Evolutionary conservation across 2,113 vertebrate species (phyloP), one percentile per base, ranked within the genome.

Genomic region (Heterotilapia buettikoferi): DNA sequence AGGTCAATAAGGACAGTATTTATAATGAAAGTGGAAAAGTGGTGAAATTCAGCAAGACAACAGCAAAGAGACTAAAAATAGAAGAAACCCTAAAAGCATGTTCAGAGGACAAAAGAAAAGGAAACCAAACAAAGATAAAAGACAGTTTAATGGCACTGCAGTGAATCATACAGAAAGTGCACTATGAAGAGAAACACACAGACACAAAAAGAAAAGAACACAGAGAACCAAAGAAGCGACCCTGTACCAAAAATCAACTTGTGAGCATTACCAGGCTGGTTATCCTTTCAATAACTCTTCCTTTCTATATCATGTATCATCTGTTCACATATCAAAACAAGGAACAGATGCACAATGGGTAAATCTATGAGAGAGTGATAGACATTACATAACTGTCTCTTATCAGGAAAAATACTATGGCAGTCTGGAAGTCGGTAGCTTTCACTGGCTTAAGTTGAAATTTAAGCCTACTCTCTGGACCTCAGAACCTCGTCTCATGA

Each of bases 101-200:
- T 93, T 91, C 31, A 89, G 88, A 89, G 26, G 83, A 95, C 21
- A 87, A 94, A 92, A 94, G 87, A 86, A 86, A 94, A 93, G 87
- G 79, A 93, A 93, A 78, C 63, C 90, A 96, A 94, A 95, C 91
- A 95, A 93, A 96, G 97, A 96, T 95, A 96, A 94, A 97, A 95
- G 87, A 93, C 87, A 90, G 92, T 97, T 99, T 99, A 99, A 98
- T 99, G 94, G 92, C 92, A 97, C 92, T 96, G 96, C 96, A 96
- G 96, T 97, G 92, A 95, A 95, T 96, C 96, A 95, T 96, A 97
- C 95, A 98, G 97, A 95, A 94, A 97, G 92, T 94, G 93, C 94
- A 95, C 93, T 95, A 94, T 91, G 95, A 95, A 96, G 96, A 96
- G 85, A 93, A 88, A 93, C 94, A 96, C 88, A 92, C 63, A 94